Percentiles rank a stretch among this genome's conserved stretches.
Conservation (phyloP, 30 jellyfish, hydroid and myxozoan genomes). For the Aurelia aurita region DNA sequence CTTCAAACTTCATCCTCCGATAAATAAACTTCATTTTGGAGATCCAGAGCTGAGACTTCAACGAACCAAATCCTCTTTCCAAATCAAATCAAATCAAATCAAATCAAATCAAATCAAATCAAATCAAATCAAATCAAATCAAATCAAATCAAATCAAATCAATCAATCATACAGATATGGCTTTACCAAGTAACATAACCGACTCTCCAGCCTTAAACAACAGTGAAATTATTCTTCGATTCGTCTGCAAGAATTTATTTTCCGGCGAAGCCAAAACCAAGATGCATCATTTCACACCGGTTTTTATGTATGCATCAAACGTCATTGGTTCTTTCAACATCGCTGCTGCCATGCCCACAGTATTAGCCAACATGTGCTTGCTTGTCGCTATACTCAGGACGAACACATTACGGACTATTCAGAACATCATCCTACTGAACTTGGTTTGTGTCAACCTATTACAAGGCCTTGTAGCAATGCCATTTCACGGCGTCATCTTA, state of each 20-base stretch:
- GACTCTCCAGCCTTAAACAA: neutral
- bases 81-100: too few relatives aligned
- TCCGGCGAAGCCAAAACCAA: neutral
- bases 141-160: too few relatives aligned
- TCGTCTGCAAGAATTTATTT: neutral
- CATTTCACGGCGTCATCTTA: constrained; percentile 28
- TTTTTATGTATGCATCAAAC: neutral
- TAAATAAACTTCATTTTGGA: too few relatives aligned
- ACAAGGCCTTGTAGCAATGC: constrained; percentile 46
- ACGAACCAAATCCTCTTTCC: too few relatives aligned
- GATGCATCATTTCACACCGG: neutral
- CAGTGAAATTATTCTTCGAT: neutral
- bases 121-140: too few relatives aligned
- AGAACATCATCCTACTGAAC: constrained; percentile 24
- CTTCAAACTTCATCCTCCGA: too few relatives aligned
- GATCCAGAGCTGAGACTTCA: too few relatives aligned
- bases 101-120: too few relatives aligned
- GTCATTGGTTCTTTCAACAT: constrained; percentile 24
- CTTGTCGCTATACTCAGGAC: constrained; percentile 17
- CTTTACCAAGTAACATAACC: too few relatives aligned
- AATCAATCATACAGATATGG: too few relatives aligned
- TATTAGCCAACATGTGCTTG: constrained; percentile 25
- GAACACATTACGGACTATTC: constrained; percentile 5
- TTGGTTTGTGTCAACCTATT: constrained; percentile 13
- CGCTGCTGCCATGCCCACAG: constrained; percentile 42